Evolutionary conservation across 2,888 invertebrate genomes (phyloP).

Genomic region (Andricus quercusramuli): DNA sequence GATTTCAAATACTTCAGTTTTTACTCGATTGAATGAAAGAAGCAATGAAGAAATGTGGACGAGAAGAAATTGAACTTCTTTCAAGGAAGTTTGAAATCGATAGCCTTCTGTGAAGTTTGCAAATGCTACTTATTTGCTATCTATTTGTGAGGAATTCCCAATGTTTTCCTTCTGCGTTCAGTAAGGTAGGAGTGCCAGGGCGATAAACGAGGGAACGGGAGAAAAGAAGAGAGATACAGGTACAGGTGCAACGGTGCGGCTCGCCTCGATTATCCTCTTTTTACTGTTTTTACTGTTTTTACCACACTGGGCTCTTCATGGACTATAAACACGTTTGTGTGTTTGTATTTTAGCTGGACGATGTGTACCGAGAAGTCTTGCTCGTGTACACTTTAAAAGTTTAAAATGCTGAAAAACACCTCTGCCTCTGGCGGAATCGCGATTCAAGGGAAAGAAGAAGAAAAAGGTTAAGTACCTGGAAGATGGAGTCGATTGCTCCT

Average conservation of each 20-base stretch:
- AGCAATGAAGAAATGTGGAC: not conserved
- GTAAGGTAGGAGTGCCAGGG: constrained; percentile 29
- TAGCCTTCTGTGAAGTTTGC: not conserved
- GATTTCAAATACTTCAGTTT: no score
- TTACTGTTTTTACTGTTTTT: constrained; percentile 25
- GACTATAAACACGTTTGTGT: constrained; percentile 29
- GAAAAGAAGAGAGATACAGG: not conserved
- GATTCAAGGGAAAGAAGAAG: constrained; percentile 19
- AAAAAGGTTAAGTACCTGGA: constrained; percentile 9
- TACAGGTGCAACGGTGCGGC: constrained; percentile 35
- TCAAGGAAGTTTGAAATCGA: not conserved
- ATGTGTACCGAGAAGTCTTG: not conserved
- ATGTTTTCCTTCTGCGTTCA: constrained; percentile 16
- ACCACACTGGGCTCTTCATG: not conserved
- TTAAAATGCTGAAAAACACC: constrained; percentile 17
- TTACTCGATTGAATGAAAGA: not conserved
- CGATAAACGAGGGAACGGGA: constrained; percentile 4
- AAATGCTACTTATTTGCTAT: not conserved
- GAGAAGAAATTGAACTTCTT: not conserved
- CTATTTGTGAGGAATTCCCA: not conserved
- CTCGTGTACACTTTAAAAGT: constrained; percentile 2
- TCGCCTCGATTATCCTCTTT: constrained; percentile 38
- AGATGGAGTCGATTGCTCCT: not conserved
- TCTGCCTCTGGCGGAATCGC: constrained; percentile 4
- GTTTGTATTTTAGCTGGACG: constrained; percentile 18